phyloP scores from a whole-genome alignment of 1,140 invertebrate species.

The Neodiprion virginianus region DNA sequence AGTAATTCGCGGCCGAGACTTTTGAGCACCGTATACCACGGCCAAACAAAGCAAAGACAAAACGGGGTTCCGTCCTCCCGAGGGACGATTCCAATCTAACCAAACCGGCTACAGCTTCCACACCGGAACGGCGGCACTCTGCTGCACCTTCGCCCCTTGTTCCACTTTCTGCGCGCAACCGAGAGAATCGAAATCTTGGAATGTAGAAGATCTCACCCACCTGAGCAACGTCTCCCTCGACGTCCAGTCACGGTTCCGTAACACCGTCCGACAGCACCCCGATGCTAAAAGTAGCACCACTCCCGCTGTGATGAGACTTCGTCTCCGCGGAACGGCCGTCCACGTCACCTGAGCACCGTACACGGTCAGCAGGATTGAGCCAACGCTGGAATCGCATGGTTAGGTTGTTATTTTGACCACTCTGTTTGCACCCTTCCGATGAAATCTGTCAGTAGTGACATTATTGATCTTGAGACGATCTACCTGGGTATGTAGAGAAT shows the following conservation, averaged over 20 bases:
- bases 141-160: background rate
- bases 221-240: slow-evolving; percentile 77
- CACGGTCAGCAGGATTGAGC: slow-evolving; percentile 69
- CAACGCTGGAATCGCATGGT: slow-evolving; percentile 66
- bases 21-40: background rate
- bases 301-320: slow-evolving; percentile 58
- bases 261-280: slow-evolving; percentile 70
- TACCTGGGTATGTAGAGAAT: slow-evolving; percentile 91
- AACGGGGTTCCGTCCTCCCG: background rate
- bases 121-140: background rate
- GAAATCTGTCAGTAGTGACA: background rate
- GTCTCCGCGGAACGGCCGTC: slow-evolving; percentile 58
- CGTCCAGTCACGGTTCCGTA: slow-evolving; percentile 80
- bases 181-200: background rate
- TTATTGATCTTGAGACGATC: slow-evolving; percentile 31
- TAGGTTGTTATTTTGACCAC: too few species aligned
- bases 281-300: slow-evolving; percentile 68
- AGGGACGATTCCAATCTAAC: background rate
- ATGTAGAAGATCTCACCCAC: slow-evolving; percentile 54
- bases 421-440: too few species aligned
- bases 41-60: background rate
- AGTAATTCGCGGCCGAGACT: background rate
- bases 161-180: background rate
- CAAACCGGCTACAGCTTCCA: background rate
- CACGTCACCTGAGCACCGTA: slow-evolving; percentile 71